Evolutionary conservation across 2,113 vertebrate genomes (phyloP).

Genomic region (Orthochromis malagaraziensis): DNA sequence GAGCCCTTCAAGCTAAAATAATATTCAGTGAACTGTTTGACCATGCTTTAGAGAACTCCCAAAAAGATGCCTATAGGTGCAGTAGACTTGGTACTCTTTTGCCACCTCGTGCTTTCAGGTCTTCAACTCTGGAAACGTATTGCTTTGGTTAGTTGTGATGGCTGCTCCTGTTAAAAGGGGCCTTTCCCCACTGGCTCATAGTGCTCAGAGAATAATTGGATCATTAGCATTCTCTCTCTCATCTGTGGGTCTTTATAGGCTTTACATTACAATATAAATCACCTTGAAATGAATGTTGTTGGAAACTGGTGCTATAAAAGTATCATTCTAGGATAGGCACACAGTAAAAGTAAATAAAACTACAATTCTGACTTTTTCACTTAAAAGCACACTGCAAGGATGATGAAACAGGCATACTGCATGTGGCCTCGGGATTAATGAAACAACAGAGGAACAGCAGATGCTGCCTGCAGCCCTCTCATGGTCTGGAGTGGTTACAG

Average conservation of each 20-base stretch:
- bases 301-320: not conserved
- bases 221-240: not conserved
- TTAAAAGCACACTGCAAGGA: not conserved
- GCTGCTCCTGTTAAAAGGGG: not conserved
- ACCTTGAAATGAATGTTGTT: not conserved
- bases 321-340: fast-evolving
- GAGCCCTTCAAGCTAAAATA: not conserved
- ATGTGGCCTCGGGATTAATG: not conserved
- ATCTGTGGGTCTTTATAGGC: not conserved
- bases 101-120: fast-evolving
- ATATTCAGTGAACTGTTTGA: not conserved
- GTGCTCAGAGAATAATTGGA: not conserved
- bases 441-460: not conserved
- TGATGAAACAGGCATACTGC: conserved; percentile 2
- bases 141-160: not conserved
- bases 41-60: not conserved
- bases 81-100: not conserved
- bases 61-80: not conserved
- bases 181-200: not conserved
- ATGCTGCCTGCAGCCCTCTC: not conserved
- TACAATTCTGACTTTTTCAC: not conserved
- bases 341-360: not conserved
- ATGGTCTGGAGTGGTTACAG: not conserved
- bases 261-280: not conserved
- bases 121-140: not conserved